Evolutionary conservation across 2,888 invertebrate species (phyloP).

Genomic region (Vandiemenella viatica): DNA sequence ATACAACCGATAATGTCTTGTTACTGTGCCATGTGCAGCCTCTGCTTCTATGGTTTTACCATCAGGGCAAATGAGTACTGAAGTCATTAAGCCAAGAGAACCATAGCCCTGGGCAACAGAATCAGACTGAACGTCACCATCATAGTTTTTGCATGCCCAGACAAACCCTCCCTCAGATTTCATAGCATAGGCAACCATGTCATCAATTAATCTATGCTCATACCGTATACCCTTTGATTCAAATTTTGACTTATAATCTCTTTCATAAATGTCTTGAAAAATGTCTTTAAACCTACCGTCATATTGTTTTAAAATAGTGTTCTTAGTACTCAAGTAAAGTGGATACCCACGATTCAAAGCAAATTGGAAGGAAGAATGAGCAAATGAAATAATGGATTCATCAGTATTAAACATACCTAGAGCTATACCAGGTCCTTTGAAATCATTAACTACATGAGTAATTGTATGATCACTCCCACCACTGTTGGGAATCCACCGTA

Average conservation of each 20-base stretch:
- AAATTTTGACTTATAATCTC: slow-evolving; percentile 67
- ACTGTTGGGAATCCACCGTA: slow-evolving; percentile 56
- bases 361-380: slow-evolving; percentile 84
- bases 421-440: slow-evolving; percentile 78
- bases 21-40: slow-evolving; percentile 95
- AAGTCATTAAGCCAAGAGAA: slow-evolving; percentile 95
- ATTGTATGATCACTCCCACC: slow-evolving; percentile 44
- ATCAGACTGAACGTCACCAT: slow-evolving; percentile 97
- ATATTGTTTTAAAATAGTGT: slow-evolving; percentile 90
- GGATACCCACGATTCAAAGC: slow-evolving; percentile 76
- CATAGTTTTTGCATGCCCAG: slow-evolving; percentile 99
- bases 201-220: slow-evolving; percentile 95
- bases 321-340: slow-evolving; percentile 88
- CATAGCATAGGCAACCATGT: slow-evolving; percentile 97
- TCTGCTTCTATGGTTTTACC: slow-evolving; percentile 96
- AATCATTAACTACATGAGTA: slow-evolving; percentile 59
- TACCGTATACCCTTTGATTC: slow-evolving; percentile 89
- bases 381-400: slow-evolving; percentile 83
- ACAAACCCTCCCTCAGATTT: slow-evolving; percentile 98
- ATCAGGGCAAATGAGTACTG: slow-evolving; percentile 90
- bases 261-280: slow-evolving; percentile 87
- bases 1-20: slow-evolving; percentile 76
- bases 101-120: slow-evolving; percentile 95
- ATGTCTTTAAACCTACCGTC: slow-evolving; percentile 96
- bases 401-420: slow-evolving; percentile 95